Evolutionary conservation across 2,797 vertebrate species (phyloP), one percentile per base, ranked within the genome.

Genomic region (Acanthopagrus latus): DNA sequence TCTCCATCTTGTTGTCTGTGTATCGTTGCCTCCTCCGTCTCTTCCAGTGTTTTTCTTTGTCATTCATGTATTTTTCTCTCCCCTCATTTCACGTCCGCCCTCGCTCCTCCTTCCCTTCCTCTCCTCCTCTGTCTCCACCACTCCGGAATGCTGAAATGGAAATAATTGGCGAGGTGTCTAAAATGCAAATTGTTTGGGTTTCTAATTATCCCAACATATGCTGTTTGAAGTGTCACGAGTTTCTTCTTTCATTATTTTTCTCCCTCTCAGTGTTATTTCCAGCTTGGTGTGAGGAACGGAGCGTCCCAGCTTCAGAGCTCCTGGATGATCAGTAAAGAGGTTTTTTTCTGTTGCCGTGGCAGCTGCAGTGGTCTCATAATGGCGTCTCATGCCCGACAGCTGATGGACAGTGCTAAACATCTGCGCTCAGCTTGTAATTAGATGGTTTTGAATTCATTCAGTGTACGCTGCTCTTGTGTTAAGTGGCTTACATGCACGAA

Each of bases 181-280:
- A 85, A 78, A 86, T 90, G 86, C 78, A 74, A 89, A 91, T 84
- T 78, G 79, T 87, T 87, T 80, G 77, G 80, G 75, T 83, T 18
- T 72, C 71, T 88, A 90, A 91, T 92, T 87, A 91, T 86, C 78
- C 54, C 64, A 71, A 73, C 88, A 87, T 81, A 88, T 87, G 87
- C 75, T 71, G 78, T 85, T 88, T 83, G 84, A 87, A 87, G 86
- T 86, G 82, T 78, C 78, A 60, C 57, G 13, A 0, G 78, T 71
- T 68, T 7, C 11, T 38, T 16, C 60, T 41, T 52, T 23, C 56
- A 23, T 65, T 66, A 11, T 51, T 57, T 21, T 64, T 57, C 29
- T 54, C 23, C 38, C 21, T 11, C n/a, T 20, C 27, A 73, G 7
- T 60, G 38, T 72, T 74, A 20, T 77, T 81, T 72, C 6, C 14